Evolutionary conservation across 2,888 invertebrate genomes (phyloP), one percentile per base, ranked within the genome.

Genomic region (Pilophorus perplexus): DNA sequence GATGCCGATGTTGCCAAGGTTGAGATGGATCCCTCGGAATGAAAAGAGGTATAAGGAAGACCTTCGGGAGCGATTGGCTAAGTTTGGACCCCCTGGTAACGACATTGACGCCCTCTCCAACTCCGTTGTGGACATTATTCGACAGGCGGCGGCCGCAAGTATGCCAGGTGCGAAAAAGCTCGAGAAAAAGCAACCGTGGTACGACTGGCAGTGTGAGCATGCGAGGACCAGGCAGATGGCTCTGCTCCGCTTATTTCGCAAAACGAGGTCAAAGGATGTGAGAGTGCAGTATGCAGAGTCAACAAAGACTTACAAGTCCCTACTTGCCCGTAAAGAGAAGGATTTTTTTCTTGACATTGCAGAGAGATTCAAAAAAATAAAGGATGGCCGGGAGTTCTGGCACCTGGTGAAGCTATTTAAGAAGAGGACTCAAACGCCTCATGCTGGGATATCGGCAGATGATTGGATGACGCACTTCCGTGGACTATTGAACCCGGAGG

Each of bases 161-260:
- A n/a, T n/a, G n/a, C n/a, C n/a, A n/a, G n/a, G n/a, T n/a, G n/a
- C n/a, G n/a, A n/a, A n/a, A n/a, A n/a, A n/a, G n/a, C n/a, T n/a
- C n/a, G n/a, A n/a, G n/a, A 33, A 18, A 10, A 52, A 14, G 33
- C 18, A 52, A 23, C 52, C 52, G 18, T 52, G 52, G 52, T 52
- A 28, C 14, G 52, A 27, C 18, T 52, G 27, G 52, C 16, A 25
- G 3, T 52, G 52, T 14, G 27, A 52, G 10, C 27, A 23, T 25
- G 10, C 25, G 27, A 25, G 52, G 16, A 25, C 14, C 10, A 25
- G 33, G 25, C 18, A 18, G 2, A 28, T 52, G 28, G 33, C 28
- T 10, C 52, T n/a, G n/a, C n/a, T n/a, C n/a, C n/a, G n/a, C n/a
- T n/a, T n/a, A n/a, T n/a, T n/a, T n/a, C n/a, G n/a, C n/a, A n/a